These are phyloP conservation scores for Alitta virens DNA, from an alignment of 2,888 invertebrate species.

Conservation along the genomic window DNA sequence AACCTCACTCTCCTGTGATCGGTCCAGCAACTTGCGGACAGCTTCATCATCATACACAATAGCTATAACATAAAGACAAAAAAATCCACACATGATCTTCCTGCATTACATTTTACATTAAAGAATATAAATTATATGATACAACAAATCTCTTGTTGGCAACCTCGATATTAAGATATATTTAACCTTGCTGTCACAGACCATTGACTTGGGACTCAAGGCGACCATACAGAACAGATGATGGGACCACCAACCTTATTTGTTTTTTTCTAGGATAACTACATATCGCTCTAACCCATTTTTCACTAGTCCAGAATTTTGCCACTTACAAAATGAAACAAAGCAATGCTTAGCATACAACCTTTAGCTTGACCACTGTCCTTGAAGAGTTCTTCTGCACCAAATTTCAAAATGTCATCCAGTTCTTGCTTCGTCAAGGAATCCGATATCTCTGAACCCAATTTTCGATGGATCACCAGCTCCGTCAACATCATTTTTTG, in stretches of 20 bases:
- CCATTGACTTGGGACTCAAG: no score
- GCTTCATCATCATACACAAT: constrained; percentile 87
- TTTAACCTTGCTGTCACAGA: no score
- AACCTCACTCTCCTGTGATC: constrained; percentile 87
- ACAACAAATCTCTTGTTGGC: no score
- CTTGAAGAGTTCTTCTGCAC: constrained; percentile 96
- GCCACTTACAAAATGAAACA: no score
- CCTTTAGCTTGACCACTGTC: constrained; percentile 71
- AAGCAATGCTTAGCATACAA: neutral
- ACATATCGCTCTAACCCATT: no score
- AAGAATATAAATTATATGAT: no score
- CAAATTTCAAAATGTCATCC: constrained; percentile 94
- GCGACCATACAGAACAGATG: no score
- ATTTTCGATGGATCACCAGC: constrained; percentile 71
- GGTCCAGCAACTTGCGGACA: constrained; percentile 85
- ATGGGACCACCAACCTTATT: no score
- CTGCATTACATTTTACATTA: neutral
- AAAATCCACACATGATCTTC: neutral
- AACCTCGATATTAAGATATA: no score
- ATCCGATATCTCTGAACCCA: constrained; percentile 80
- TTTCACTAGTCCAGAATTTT: no score
- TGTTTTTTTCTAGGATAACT: no score
- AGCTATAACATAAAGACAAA: constrained; percentile 1
- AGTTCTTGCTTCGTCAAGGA: constrained; percentile 92
- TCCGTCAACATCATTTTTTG: constrained; percentile 99